phyloP scores from a whole-genome alignment of 2,797 vertebrate genomes.

The Anisognathus igniventris region DNA sequence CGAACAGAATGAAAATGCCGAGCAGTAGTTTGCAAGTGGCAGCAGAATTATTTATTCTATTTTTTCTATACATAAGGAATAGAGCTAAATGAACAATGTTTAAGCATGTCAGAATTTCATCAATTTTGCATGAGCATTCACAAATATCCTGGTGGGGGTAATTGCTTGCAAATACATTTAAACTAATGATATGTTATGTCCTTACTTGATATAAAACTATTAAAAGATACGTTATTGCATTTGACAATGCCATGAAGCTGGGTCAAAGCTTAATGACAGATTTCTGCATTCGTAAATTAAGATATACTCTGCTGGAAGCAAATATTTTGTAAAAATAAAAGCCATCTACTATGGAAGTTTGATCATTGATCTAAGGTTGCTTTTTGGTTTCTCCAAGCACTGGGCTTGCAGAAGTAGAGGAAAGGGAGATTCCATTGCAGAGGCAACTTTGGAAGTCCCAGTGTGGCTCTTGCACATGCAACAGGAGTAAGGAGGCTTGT shows the following conservation, averaged over 20 bases:
- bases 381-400: conserved; percentile 39
- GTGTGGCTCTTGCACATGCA: neutral
- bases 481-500: neutral
- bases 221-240: conserved; percentile 82
- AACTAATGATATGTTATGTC: conserved; percentile 85
- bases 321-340: conserved; percentile 83
- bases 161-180: conserved; percentile 86
- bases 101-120: conserved; percentile 83
- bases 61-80: conserved; percentile 81
- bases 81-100: conserved; percentile 83
- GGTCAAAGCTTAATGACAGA: conserved; percentile 84
- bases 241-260: conserved; percentile 81
- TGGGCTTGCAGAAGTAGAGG: neutral
- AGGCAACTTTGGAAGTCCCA: neutral
- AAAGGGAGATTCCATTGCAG: neutral
- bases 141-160: conserved; percentile 83
- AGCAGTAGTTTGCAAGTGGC: conserved; percentile 73
- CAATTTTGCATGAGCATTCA: conserved; percentile 81
- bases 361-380: conserved; percentile 73
- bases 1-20: conserved; percentile 69
- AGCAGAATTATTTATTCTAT: conserved; percentile 80
- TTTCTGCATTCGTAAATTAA: conserved; percentile 79
- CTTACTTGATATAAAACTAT: conserved; percentile 84
- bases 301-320: conserved; percentile 80
- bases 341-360: conserved; percentile 70